These are phyloP conservation scores for Ginglymostoma cirratum DNA, from an alignment of 2,113 vertebrate genomes.

Conservation along the genomic window DNA sequence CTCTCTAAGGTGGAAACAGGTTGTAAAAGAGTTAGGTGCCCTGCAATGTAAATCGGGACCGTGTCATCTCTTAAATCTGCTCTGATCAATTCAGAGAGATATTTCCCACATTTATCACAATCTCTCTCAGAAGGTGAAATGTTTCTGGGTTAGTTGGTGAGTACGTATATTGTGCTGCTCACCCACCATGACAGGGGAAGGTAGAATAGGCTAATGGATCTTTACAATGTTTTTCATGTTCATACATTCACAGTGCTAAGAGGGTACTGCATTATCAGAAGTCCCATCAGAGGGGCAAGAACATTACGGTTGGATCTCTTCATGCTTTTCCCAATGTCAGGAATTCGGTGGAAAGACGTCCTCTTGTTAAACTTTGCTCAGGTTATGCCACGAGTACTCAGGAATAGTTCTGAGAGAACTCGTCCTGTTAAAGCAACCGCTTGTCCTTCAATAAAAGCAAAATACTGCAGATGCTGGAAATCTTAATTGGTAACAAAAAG, in stretches of 20 bases:
- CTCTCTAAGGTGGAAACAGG: not conserved
- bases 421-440: not conserved
- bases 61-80: not conserved
- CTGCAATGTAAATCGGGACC: not conserved
- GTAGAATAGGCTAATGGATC: not conserved
- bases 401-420: not conserved
- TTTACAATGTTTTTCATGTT: not conserved
- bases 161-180: not conserved
- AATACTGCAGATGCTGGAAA: too few species aligned
- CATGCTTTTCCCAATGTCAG: not conserved
- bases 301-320: not conserved
- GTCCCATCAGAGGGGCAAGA: not conserved
- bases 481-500: too few species aligned
- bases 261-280: not conserved
- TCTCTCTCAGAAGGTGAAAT: not conserved
- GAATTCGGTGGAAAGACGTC: not conserved
- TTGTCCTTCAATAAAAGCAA: not conserved
- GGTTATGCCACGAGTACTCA: too few species aligned
- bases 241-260: not conserved
- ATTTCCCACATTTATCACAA: not conserved
- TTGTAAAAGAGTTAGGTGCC: not conserved
- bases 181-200: not conserved
- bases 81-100: not conserved
- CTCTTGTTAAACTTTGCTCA: not conserved
- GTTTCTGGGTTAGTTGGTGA: not conserved